phyloP scores from a whole-genome alignment of 2,888 invertebrate species.

The Lasioglossum lativentre region DNA sequence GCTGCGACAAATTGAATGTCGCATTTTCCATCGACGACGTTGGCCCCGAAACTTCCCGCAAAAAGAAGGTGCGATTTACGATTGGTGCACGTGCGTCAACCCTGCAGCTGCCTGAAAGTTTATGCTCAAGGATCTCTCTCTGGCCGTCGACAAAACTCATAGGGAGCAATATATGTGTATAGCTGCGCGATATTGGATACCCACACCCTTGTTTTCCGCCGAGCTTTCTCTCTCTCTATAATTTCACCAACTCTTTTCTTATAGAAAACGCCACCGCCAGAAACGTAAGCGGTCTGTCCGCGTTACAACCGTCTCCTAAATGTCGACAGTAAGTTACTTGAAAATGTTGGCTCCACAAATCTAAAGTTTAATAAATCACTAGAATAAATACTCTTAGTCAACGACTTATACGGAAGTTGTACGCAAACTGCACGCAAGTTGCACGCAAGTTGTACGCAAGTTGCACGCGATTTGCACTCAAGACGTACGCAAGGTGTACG shows the following conservation, averaged over 20 bases:
- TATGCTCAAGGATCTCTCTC: slow-evolving; percentile 53
- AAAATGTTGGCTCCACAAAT: too few species aligned
- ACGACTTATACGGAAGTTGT: too few species aligned
- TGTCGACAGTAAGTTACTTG: not conserved
- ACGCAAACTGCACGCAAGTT: not conserved
- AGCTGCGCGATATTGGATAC: slow-evolving; percentile 14
- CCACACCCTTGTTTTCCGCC: slow-evolving; percentile 50
- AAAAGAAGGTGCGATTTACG: slow-evolving; percentile 70
- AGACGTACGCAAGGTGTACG: too few species aligned
- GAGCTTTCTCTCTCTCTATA: not conserved
- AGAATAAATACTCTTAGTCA: too few species aligned
- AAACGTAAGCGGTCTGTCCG: not conserved
- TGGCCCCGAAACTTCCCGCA: slow-evolving; percentile 57
- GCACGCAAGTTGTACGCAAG: not conserved
- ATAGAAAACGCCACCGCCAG: not conserved
- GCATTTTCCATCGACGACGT: slow-evolving; percentile 62
- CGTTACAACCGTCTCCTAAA: not conserved
- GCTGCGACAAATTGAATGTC: slow-evolving; percentile 72
- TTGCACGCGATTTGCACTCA: too few species aligned
- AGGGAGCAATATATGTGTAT: slow-evolving; percentile 21
- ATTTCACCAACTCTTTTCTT: not conserved
- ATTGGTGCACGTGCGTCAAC: slow-evolving; percentile 71
- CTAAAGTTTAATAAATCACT: too few species aligned
- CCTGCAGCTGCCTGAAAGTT: slow-evolving; percentile 60
- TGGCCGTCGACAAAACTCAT: slow-evolving; percentile 57